Evolutionary conservation across 2,888 invertebrate genomes (phyloP), one percentile per base, ranked within the genome.

Genomic region (Dynastes grantii): DNA sequence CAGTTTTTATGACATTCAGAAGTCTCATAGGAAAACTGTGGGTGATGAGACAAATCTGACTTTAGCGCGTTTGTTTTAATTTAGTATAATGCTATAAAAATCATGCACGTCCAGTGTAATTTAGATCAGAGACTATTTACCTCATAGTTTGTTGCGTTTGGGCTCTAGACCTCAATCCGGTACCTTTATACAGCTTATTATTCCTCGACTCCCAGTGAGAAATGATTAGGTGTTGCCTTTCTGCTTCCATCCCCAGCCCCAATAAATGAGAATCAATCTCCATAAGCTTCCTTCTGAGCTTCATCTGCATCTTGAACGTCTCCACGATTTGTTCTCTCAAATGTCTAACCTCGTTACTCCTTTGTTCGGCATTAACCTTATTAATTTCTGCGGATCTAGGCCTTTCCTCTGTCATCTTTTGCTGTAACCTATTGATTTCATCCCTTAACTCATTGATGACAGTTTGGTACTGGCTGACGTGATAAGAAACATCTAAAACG

Each of bases 221-320:
- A 65, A 98, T 96, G 67, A 97, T 93, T 80, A 96, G 93, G 85
- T 97, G 96, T 85, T 97, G 96, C 63, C 96, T 91, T 87, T 97
- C 97, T 0, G 96, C 95, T 84, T 98, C 97, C 85, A 97, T 91
- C 51, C 96, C 96, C 65, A 97, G 90, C 1, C 97, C 96, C 82
- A 97, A 89, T 75, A 97, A 90, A 85, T 96, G 95, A 83, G 96
- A 97, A 88, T 98, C 98, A 11, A 98, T 92, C 87, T 98, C 97
- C 92, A 98, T 95, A 37, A 98, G 90, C 76, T 95, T 93, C 49
- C 96, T 91, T 83, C 97, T 91, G 51, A 97, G 89, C 81, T 96
- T 94, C 97, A 98, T 97, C 88, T 98, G 97, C 83, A 96, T 97
- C 85, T 96, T 96, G 87, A 98, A 98, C 0, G 96, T 95, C 0